Evolutionary conservation across 2,888 invertebrate species (phyloP), one percentile per base, ranked within the genome.

Genomic region (Euspilapteryx auroguttella): DNA sequence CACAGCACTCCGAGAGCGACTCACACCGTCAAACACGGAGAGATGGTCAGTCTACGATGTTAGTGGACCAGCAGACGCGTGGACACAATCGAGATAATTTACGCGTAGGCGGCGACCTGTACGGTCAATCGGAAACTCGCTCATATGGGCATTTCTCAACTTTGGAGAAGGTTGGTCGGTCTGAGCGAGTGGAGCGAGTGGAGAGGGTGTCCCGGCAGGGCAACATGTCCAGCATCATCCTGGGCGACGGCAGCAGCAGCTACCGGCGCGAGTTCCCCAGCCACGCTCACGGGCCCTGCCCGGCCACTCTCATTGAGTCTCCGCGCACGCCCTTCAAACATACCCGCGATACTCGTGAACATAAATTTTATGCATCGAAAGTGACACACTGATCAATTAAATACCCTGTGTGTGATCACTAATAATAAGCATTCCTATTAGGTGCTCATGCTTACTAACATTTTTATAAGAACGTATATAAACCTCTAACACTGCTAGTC

Each of bases 261-360:
- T 91, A 92, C 56, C 86, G 86, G 51, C 86, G 83, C 39, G 91
- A 92, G 55, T 91, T 81, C 47, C 80, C 83, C 10, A 81, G 86
- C 1, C 79, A 84, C 36, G 78, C 79, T 28, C 84, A 83, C 38
- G 87, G 89, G 28, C 86, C 89, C 1, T 93, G 92, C 56, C 89
- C 89, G 0, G 91, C 89, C 20, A 80, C 88, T 17, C 71, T 89
- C 36, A 79, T 91, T 30, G 87, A 90, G 46, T 79, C 84, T 21
- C 83, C 86, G 31, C 79, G 81, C 36, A 84, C 88, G 31, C 87
- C 87, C 11, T 92, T 86, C 62, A 88, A 88, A 57, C 90, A 91
- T 47, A 89, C 89, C 14, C 79, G 90, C 36, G 89, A 92, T 55
- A 88, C 91, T 8, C 86, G 85, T 40, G 85, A 88, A 48, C 91